Percentiles rank a stretch among this genome's conserved stretches.
phyloP scores from a whole-genome alignment of 1,140 invertebrate genomes.

The Neodiprion pinetum region DNA sequence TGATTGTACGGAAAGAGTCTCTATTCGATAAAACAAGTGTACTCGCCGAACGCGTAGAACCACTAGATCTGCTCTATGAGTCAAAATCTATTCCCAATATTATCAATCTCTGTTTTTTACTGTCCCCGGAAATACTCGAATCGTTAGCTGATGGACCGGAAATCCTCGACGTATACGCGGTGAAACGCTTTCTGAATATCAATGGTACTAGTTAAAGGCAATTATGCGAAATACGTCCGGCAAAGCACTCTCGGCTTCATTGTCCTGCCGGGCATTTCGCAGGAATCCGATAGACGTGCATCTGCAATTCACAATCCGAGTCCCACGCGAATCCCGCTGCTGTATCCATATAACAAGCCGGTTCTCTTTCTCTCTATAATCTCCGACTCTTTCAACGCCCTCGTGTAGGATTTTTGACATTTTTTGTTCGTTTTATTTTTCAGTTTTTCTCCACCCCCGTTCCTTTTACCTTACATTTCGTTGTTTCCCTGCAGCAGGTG shows the following conservation, averaged over 20 bases:
- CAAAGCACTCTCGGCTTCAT: slow-evolving; percentile 4
- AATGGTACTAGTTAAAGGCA: not conserved
- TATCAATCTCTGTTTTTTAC: too few species aligned
- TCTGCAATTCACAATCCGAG: not conserved
- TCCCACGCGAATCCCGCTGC: not conserved
- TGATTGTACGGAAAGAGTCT: too few species aligned
- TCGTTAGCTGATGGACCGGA: too few species aligned
- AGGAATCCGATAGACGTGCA: not conserved
- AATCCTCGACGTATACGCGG: not conserved
- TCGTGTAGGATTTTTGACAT: not conserved
- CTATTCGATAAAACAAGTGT: too few species aligned
- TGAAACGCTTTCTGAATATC: not conserved
- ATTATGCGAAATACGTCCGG: not conserved
- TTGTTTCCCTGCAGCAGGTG: not conserved
- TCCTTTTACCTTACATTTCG: not conserved
- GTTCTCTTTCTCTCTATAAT: not conserved
- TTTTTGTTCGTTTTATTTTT: not conserved
- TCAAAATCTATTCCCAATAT: too few species aligned
- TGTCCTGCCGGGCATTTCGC: not conserved
- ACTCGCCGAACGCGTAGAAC: too few species aligned
- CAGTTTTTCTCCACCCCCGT: not conserved
- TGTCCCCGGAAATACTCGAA: too few species aligned
- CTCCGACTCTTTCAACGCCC: not conserved
- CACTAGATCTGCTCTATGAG: too few species aligned
- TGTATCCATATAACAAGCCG: too few species aligned